Base-by-base conservation (phyloP, 2,797 vertebrate genomes). In the Sebastes hopkinsi region DNA sequence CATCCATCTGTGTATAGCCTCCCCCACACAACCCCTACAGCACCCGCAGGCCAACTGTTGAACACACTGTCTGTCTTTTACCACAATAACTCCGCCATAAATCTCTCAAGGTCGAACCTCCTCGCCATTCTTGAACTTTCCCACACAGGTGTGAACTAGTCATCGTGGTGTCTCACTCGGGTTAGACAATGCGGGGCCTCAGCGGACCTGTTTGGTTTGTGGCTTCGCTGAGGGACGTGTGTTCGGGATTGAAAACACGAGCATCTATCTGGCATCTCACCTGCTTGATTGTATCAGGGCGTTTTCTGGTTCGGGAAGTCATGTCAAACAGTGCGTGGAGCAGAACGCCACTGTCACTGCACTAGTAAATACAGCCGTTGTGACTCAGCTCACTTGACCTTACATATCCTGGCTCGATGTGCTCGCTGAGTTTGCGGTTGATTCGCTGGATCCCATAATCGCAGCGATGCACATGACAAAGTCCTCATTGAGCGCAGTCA, bases 91-190 rank as follows among this genome's bases (percentile, higher is more conserved):
- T 90, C 86, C 73, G 62, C 36, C 83, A 64, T 94, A 89, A 93
- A 92, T 91, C 88, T 87, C 81, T 83, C 64, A 78, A 36, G 77
- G 80, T 55, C 77, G 83, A 88, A 65, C 74, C 82, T 77, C 74
- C 46, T 32, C 62, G 84, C 88, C 90, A 69, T 86, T 85, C 85
- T 80, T 90, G 82, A 88, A 83, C 83, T 89, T 91, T 92, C 82
- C 75, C 91, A 93, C 87, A 79, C 87, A 94, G 92, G 92, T 92
- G 93, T 81, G 87, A 93, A 80, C 83, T 82, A 87, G 89, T 93
- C 92, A 91, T 89, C 69, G 30, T 5, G 59, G 87, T 83, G 91
- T 94, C 91, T 90, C 86, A 75, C 87, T 87, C 62, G 13, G 65
- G 66, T 85, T 79, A 85, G 89, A 94, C 89, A 88, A 91, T 90